Evolutionary conservation across 2,113 vertebrate genomes (phyloP).

Genomic region (Neogale vison): DNA sequence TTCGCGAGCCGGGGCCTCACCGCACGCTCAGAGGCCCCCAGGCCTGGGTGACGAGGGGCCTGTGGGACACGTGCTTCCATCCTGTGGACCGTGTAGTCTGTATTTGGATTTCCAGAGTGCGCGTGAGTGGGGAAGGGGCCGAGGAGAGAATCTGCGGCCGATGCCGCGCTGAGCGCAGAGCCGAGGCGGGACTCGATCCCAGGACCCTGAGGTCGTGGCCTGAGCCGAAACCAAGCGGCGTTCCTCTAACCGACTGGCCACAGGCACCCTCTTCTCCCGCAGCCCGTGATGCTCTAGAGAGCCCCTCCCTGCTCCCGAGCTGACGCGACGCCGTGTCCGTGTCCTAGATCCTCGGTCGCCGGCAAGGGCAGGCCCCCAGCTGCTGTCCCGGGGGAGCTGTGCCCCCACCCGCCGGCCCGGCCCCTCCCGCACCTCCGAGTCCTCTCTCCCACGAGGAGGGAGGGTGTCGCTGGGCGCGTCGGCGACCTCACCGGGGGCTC

Average conservation of each 20-base stretch:
- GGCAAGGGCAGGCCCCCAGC: not conserved
- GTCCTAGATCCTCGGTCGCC: not conserved
- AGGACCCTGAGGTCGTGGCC: not conserved
- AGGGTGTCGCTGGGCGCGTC: not conserved
- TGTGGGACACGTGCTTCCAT: too few relatives aligned
- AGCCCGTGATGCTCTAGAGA: not conserved
- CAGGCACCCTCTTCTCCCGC: not conserved
- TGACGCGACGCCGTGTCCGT: rapidly evolving
- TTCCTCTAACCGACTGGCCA: not conserved
- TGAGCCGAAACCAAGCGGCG: not conserved
- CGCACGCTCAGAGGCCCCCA: too few relatives aligned
- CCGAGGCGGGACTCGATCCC: not conserved
- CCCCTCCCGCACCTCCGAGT: not conserved
- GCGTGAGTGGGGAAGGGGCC: not conserved
- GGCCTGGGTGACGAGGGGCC: too few relatives aligned
- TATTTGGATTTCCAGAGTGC: not conserved
- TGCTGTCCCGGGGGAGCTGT: rapidly evolving
- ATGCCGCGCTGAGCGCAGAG: not conserved
- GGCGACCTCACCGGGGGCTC: not conserved
- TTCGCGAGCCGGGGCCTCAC: not conserved
- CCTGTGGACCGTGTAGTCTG: too few relatives aligned
- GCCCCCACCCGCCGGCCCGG: not conserved
- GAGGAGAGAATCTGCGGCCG: not conserved
- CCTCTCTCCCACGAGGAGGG: too few relatives aligned
- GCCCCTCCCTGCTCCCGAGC: rapidly evolving